Conservation (phyloP, 2,888 invertebrate genomes). For the Malacosoma neustria region DNA sequence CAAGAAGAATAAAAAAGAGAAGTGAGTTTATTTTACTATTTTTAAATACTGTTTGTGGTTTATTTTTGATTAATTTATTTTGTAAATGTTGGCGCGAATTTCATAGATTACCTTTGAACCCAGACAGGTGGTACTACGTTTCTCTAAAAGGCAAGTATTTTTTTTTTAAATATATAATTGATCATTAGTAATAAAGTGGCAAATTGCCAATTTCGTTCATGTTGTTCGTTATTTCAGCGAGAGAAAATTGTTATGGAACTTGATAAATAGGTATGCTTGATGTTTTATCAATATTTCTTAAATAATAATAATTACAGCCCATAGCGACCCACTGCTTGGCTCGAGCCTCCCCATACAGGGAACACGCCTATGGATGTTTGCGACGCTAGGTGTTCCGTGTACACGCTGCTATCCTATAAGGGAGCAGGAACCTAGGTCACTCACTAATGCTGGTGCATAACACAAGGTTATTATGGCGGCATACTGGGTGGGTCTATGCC, state of each 20-base stretch:
- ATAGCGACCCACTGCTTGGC: no score
- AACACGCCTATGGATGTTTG: no score
- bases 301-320: no score
- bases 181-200: no score
- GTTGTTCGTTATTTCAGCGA: constrained; percentile 49
- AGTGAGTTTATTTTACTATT: constrained; percentile 65
- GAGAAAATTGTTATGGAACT: constrained; percentile 59
- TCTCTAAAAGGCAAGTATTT: constrained; percentile 62
- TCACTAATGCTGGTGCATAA: no score
- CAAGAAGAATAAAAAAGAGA: constrained; percentile 83
- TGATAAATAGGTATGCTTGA: constrained; percentile 54
- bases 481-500: no score
- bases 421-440: no score
- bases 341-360: no score
- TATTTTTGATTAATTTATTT: constrained; percentile 15
- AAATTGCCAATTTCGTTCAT: no score
- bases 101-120: constrained; percentile 46
- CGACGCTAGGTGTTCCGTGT: no score
- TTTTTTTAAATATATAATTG: constrained; percentile 4
- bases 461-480: no score
- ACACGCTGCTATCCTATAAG: no score
- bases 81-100: constrained; percentile 25
- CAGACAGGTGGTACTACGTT: constrained; percentile 60
- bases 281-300: not conserved
- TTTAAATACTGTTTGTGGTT: constrained; percentile 13